Percentiles rank a stretch among this genome's conserved stretches.
Conservation (phyloP, 2,888 invertebrate species). For the Pyrgus malvae region DNA sequence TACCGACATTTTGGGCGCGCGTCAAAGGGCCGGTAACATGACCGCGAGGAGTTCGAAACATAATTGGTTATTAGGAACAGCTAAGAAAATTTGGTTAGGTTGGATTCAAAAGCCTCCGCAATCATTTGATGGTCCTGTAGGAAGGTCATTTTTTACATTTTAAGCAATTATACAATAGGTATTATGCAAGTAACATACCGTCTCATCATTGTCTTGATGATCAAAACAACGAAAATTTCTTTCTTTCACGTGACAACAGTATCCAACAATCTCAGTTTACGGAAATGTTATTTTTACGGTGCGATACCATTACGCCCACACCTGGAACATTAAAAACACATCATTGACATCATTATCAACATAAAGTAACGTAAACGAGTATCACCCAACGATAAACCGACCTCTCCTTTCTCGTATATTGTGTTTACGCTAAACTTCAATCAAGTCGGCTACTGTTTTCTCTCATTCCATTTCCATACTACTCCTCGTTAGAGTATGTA, state of each 20-base stretch:
- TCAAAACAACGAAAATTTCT: too few relatives aligned
- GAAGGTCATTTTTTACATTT: too few relatives aligned
- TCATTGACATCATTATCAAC: conserved; percentile 34
- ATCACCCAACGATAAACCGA: conserved; percentile 5
- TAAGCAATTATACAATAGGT: too few relatives aligned
- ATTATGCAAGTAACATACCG: too few relatives aligned
- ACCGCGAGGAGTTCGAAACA: too few relatives aligned
- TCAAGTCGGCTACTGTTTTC: conserved; percentile 17
- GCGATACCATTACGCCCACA: conserved; percentile 19
- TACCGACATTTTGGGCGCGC: too few relatives aligned
- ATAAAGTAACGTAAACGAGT: conserved; percentile 35
- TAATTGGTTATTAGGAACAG: too few relatives aligned
- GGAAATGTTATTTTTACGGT: conserved; percentile 18
- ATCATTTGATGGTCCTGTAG: too few relatives aligned
- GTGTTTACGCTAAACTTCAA: conserved; percentile 24
- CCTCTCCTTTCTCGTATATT: conserved; percentile 11
- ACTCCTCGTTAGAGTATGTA: conserved; percentile 2
- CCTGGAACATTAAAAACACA: conserved; percentile 36
- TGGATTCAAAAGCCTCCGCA: too few relatives aligned
- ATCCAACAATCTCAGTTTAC: conserved; percentile 12
- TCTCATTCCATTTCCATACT: conserved; percentile 15
- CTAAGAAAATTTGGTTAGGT: too few relatives aligned
- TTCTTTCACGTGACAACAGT: background rate
- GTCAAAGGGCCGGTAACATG: too few relatives aligned
- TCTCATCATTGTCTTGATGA: too few relatives aligned